These are phyloP conservation scores for Siphonodentalium dalli DNA, from an alignment of 2,888 invertebrate genomes.

Conservation along the genomic window DNA sequence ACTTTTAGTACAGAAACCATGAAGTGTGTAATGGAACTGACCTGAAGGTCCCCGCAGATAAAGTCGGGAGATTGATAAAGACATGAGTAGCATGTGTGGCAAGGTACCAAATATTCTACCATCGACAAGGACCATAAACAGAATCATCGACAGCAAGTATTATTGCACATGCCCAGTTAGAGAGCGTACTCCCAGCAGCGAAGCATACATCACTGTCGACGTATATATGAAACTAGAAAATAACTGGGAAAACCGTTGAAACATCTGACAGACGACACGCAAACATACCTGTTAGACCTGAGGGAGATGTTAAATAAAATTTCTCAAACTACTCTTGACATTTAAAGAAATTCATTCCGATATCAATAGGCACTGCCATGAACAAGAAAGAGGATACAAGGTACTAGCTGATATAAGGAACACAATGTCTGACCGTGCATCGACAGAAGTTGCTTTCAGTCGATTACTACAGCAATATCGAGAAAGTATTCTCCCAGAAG, in stretches of 20 bases:
- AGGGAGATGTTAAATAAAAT: conserved; percentile 19
- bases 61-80: conserved; percentile 3
- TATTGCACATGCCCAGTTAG: neutral
- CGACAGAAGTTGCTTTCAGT: conserved; percentile 30
- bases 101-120: conserved; percentile 5
- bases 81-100: neutral
- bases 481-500: conserved; percentile 18
- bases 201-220: conserved; percentile 15
- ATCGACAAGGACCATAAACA: conserved; percentile 8
- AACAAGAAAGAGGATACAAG: no score
- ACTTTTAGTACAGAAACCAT: neutral
- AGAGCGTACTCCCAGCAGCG: neutral
- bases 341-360: conserved; percentile 14
- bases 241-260: conserved; percentile 8
- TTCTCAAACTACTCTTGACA: conserved; percentile 10
- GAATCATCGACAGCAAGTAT: conserved; percentile 5
- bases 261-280: conserved; percentile 4
- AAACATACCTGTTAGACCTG: conserved; percentile 12
- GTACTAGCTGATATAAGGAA: conserved; percentile 24
- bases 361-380: conserved; percentile 6
- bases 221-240: conserved; percentile 24
- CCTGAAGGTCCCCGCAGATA: conserved; percentile 2
- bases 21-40: conserved; percentile 11
- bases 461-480: conserved; percentile 19
- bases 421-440: conserved; percentile 30